Base-by-base conservation (phyloP, 2,797 vertebrate genomes). In the Hybognathus amarus region DNA sequence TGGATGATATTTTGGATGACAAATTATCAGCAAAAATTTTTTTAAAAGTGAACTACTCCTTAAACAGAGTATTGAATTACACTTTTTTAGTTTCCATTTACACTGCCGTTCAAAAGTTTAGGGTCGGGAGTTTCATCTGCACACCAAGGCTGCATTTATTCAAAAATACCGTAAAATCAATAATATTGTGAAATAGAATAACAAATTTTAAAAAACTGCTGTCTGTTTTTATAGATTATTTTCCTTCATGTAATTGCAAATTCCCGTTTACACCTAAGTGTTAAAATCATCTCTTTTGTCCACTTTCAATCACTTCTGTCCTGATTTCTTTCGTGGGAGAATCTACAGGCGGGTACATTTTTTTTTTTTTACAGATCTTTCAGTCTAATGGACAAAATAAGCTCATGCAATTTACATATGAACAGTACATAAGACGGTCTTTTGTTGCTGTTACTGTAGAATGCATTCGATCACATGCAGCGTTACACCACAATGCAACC, bases 371-470 rank as follows among this genome's bases (percentile, higher is more conserved):
- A 4, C 52, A 9, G 3, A 22, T 45, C 8, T 54, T 20, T 54
- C 8, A 0, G 22, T 54, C 3, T 22, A 54, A 54, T 54, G 52
- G 52, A 54, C 6, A 3, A 54, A 54, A 54, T 54, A 54, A 54
- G 20, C 52, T 54, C 8, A 10, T 0, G 22, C 20, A 54, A 54
- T n/a, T 22, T 22, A 54, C 20, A 22, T 1, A 22, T 9, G 3
- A 54, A 22, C 3, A 0, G 1, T 3, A 1, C 0, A 33, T 33
- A 9, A 54, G 8, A 6, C 1, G 9, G 20, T 59, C 54, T 56
- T n/a, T n/a, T n/a, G 22, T 22, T 3, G 22, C 22, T n/a, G 54
- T 56, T 54, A 0, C n/a, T n/a, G n/a, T n/a, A n/a, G 18, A 9
- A 54, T 3, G 0, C 5, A 52, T n/a, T 56, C 22, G 3, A 54